These are phyloP conservation scores for Anhinga anhinga DNA, from an alignment of 2,113 vertebrate genomes.

Conservation along the genomic window DNA sequence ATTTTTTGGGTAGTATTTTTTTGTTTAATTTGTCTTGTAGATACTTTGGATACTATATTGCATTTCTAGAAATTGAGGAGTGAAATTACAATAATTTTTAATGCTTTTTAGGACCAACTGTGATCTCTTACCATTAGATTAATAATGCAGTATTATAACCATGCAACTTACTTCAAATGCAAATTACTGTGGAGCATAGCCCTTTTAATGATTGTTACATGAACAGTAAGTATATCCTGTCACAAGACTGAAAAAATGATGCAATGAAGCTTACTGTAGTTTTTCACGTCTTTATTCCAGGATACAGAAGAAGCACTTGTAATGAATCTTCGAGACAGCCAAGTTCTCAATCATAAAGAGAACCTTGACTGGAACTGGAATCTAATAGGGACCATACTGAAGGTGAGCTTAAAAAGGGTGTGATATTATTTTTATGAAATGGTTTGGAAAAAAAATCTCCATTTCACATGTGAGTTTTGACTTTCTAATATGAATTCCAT, in stretches of 20 bases:
- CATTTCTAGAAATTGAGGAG: background rate
- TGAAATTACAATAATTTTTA: background rate
- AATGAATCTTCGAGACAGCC: constrained; percentile 93
- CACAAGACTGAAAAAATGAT: background rate
- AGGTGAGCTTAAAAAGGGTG: constrained; percentile 74
- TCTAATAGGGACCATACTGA: constrained; percentile 94
- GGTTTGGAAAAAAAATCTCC: background rate
- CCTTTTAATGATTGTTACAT: background rate
- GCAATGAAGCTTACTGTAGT: background rate
- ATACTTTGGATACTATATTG: background rate
- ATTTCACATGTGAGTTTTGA: background rate
- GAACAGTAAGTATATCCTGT: background rate
- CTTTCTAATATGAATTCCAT: background rate
- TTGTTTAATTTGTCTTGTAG: background rate
- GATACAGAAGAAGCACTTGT: constrained; percentile 95
- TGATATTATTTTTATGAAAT: background rate
- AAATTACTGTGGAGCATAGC: background rate
- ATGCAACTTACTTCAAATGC: background rate
- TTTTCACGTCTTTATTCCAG: constrained; percentile 65
- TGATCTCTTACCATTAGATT: background rate
- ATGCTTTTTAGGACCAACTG: rapidly evolving
- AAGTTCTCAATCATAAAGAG: constrained; percentile 96
- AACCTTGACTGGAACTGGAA: constrained; percentile 99
- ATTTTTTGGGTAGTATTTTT: background rate
- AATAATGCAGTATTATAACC: background rate